Conservation (phyloP, 1,140 invertebrate genomes). For the Trinorchestia longiramus region DNA sequence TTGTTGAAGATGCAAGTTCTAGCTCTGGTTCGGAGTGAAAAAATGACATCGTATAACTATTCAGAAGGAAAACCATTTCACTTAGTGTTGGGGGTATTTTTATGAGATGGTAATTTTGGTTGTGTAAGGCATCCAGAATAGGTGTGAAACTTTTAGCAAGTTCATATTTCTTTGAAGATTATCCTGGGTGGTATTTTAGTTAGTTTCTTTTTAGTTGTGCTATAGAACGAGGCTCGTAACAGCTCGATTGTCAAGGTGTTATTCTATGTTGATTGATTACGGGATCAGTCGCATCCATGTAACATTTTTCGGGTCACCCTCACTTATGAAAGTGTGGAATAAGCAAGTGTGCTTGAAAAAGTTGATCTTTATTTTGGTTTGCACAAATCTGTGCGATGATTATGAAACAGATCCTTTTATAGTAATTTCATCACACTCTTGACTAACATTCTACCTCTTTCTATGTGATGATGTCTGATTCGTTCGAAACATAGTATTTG, state of each 20-base stretch:
- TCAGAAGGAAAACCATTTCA: background rate
- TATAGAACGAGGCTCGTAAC: too few species aligned
- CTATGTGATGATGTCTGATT: too few species aligned
- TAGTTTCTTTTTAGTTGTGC: background rate
- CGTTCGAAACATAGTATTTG: background rate
- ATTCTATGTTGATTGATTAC: background rate
- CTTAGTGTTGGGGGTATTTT: background rate
- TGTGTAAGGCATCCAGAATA: background rate
- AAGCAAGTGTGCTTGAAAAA: background rate
- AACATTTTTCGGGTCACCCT: background rate
- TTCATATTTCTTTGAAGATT: background rate
- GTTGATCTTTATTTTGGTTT: background rate
- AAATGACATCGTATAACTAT: background rate
- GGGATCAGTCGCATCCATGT: background rate
- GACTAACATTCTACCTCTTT: too few species aligned
- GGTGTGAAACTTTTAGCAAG: background rate
- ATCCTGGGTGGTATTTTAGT: background rate
- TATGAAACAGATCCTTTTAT: background rate
- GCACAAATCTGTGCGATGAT: background rate
- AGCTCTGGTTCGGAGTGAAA: background rate
- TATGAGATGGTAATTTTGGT: background rate
- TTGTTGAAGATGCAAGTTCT: constrained; percentile 27
- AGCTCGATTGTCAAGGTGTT: too few species aligned
- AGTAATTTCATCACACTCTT: too few species aligned
- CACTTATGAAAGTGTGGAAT: background rate